Conservation (phyloP, 30 jellyfish, hydroid and myxozoan genomes). For the Aurelia aurita complex sp. Pacific region DNA sequence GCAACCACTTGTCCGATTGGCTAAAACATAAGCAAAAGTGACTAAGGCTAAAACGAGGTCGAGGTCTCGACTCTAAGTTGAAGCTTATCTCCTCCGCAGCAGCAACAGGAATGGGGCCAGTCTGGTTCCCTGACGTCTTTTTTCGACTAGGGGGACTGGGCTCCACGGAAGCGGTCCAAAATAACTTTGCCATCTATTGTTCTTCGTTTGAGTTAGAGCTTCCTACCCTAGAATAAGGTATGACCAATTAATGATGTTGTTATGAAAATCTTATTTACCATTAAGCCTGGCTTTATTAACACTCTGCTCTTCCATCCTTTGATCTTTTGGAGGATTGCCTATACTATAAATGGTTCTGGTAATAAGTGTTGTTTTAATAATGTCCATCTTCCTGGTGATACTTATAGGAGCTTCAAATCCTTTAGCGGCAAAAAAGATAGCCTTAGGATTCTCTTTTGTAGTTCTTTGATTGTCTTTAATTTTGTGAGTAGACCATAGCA, state of each 20-base stretch:
- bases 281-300: constrained; percentile 14
- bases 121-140: no score
- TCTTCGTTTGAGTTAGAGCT: constrained; percentile 72
- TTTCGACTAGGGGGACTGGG: no score
- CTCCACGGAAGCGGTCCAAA: no score
- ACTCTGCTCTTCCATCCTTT: not conserved
- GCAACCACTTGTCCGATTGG: no score
- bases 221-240: constrained; percentile 81
- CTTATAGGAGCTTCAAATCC: not conserved
- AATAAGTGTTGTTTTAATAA: not conserved
- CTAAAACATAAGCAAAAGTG: no score
- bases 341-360: not conserved
- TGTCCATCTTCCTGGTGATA: not conserved
- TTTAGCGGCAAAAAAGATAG: not conserved
- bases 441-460: not conserved
- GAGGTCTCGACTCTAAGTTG: no score
- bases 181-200: no score
- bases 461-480: not conserved
- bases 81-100: no score
- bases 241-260: constrained; percentile 64
- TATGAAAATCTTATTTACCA: constrained; percentile 76
- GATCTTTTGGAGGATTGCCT: constrained; percentile 29
- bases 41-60: no score
- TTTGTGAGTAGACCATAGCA: not conserved
- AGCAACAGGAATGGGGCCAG: no score